phyloP scores from a whole-genome alignment of 53 echinoderm and acorn worm genomes.

The Glandiceps talaboti region DNA sequence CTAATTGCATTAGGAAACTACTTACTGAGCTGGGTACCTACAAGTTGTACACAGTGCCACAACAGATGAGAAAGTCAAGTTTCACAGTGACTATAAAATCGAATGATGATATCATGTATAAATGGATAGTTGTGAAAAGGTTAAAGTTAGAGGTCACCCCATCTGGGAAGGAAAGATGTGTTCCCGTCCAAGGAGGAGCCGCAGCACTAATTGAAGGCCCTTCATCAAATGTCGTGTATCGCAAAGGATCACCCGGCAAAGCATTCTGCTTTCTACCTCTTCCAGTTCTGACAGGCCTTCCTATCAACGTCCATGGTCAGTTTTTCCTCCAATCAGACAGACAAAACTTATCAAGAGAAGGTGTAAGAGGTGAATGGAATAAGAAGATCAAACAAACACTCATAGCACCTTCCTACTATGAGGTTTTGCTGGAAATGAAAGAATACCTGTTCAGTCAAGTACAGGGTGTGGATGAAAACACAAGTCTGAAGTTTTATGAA shows the following conservation, averaged over 20 bases:
- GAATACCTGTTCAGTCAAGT: neutral
- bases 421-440: neutral
- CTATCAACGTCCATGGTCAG: slow-evolving; percentile 41
- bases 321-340: slow-evolving; percentile 66
- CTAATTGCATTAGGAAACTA: too few species aligned
- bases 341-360: slow-evolving; percentile 40
- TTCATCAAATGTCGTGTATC: neutral
- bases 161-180: too few species aligned
- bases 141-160: too few species aligned
- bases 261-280: slow-evolving; percentile 78
- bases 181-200: neutral
- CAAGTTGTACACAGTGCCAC: slow-evolving; percentile 16
- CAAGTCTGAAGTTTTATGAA: too few species aligned
- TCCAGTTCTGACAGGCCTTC: slow-evolving; percentile 39
- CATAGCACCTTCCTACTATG: neutral
- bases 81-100: neutral
- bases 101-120: too few species aligned
- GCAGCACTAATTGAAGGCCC: neutral
- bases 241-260: slow-evolving; percentile 9
- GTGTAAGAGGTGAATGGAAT: slow-evolving; percentile 12
- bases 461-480: neutral
- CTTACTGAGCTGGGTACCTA: too few species aligned
- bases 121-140: too few species aligned
- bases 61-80: neutral
- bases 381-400: too few species aligned